These are phyloP conservation scores for Calameuta idolon DNA, from an alignment of 2,888 invertebrate species.

Conservation along the genomic window DNA sequence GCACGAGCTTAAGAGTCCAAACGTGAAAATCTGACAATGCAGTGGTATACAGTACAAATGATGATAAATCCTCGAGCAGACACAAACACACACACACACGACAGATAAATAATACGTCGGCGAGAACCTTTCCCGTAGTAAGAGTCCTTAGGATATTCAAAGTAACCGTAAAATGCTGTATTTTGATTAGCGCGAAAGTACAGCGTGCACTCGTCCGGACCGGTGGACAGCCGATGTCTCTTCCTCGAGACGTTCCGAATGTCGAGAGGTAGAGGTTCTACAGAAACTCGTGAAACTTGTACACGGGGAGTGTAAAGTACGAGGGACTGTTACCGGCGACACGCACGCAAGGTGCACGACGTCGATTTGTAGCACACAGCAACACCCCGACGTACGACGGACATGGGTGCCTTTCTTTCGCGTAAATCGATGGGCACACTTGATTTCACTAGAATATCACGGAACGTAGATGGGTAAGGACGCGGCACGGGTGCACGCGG, in stretches of 20 bases:
- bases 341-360: slow-evolving; percentile 37
- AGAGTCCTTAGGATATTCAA: not conserved
- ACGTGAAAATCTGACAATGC: not conserved
- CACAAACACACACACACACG: slow-evolving; percentile 4
- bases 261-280: not conserved
- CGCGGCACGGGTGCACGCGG: slow-evolving; percentile 15
- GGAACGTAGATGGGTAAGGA: slow-evolving; percentile 8
- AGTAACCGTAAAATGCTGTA: not conserved
- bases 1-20: not conserved
- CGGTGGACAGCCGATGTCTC: not conserved
- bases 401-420: slow-evolving; percentile 42
- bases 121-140: not conserved
- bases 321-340: slow-evolving; percentile 40
- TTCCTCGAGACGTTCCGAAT: not conserved
- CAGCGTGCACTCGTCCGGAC: not conserved
- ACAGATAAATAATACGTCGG: not conserved
- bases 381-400: slow-evolving; percentile 47
- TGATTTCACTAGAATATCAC: slow-evolving; percentile 45
- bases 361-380: slow-evolving; percentile 38
- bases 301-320: slow-evolving; percentile 19
- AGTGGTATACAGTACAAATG: not conserved
- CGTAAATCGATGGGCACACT: slow-evolving; percentile 58
- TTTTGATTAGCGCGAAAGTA: slow-evolving; percentile 2
- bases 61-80: not conserved
- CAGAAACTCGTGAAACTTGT: slow-evolving; percentile 8